Conservation (phyloP, 2,888 invertebrate species). For the Drosophila siamana region DNA sequence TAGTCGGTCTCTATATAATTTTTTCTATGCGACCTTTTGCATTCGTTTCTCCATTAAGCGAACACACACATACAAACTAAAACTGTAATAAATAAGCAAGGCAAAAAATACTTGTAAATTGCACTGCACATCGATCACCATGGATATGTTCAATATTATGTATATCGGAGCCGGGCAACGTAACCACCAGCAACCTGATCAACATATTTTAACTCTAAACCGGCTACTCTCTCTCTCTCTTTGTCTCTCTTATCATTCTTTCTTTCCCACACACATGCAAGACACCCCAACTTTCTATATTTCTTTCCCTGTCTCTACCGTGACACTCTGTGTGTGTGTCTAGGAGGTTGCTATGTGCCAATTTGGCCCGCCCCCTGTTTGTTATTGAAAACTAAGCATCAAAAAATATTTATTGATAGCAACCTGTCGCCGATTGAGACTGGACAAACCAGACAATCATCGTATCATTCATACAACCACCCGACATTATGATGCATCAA, state of each 20-base stretch:
- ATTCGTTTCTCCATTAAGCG: neutral
- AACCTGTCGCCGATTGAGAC: constrained; percentile 50
- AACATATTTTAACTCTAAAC: constrained; percentile 15
- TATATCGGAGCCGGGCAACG: constrained; percentile 2
- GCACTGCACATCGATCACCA: constrained; percentile 44
- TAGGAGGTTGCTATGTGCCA: constrained; percentile 61
- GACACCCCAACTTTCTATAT: neutral
- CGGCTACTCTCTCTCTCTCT: constrained; percentile 6
- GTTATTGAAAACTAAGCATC: constrained; percentile 78
- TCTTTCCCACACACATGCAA: neutral
- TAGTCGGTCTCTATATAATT: neutral
- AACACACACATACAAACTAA: neutral
- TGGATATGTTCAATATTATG: constrained; percentile 28
- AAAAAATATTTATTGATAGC: constrained; percentile 71
- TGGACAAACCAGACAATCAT: constrained; percentile 6
- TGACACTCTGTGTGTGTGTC: neutral
- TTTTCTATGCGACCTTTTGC: neutral
- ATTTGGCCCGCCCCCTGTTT: constrained; percentile 52
- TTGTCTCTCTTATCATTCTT: neutral
- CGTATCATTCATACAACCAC: constrained; percentile 45
- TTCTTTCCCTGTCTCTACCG: neutral
- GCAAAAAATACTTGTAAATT: constrained; percentile 17
- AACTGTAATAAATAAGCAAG: constrained; percentile 15
- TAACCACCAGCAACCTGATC: constrained; percentile 58
- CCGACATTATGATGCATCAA: neutral